Percentiles rank a stretch among this genome's conserved stretches.
Evolutionary conservation across 2,888 invertebrate species (phyloP).

Genomic region (Tetropium fuscum): DNA sequence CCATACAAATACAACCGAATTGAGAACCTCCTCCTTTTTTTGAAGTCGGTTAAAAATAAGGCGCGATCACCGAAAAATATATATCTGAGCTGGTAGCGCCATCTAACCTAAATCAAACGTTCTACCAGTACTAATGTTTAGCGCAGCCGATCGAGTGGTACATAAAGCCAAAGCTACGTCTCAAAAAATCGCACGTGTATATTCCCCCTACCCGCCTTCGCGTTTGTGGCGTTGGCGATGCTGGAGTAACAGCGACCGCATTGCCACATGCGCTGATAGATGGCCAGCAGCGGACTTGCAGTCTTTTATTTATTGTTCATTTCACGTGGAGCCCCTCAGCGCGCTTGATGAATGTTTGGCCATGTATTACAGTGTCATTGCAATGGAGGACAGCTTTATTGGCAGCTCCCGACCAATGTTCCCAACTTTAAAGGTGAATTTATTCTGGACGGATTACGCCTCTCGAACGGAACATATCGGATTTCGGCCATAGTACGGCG

Average conservation of each 20-base stretch:
- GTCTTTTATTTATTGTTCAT: constrained; percentile 65
- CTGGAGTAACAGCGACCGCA: background rate
- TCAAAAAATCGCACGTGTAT: too few species aligned
- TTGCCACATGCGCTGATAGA: constrained; percentile 50
- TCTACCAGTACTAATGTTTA: too few species aligned
- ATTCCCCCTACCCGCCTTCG: background rate
- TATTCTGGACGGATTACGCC: constrained; percentile 54
- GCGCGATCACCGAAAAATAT: too few species aligned
- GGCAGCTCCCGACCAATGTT: constrained; percentile 56
- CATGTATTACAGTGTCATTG: constrained; percentile 62
- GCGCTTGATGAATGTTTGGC: constrained; percentile 61
- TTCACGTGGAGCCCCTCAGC: constrained; percentile 56
- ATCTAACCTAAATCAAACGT: too few species aligned
- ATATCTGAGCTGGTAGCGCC: too few species aligned
- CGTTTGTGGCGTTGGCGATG: background rate
- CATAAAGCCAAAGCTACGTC: too few species aligned
- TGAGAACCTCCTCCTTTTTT: too few species aligned
- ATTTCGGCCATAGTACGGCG: too few species aligned
- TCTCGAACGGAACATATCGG: constrained; percentile 50
- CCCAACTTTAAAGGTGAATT: constrained; percentile 58
- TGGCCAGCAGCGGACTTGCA: constrained; percentile 56
- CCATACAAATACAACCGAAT: too few species aligned
- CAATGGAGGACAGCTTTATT: constrained; percentile 62
- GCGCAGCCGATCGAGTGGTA: too few species aligned
- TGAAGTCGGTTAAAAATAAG: too few species aligned